Base-by-base conservation (phyloP, 2,888 invertebrate species). In the Eudemis profundana region DNA sequence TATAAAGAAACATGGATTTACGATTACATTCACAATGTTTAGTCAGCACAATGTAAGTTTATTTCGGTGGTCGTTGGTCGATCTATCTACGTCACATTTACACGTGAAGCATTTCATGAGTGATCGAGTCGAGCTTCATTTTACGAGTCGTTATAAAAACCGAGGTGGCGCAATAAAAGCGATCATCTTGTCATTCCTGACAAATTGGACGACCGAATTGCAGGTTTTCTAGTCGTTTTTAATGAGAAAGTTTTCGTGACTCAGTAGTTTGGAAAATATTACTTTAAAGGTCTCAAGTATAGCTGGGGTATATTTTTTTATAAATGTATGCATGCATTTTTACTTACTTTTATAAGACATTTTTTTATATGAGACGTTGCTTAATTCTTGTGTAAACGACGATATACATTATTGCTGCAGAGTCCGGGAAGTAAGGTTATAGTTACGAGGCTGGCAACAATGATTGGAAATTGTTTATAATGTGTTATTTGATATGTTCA, bases 11-110 rank as follows among this genome's bases (percentile, higher is more conserved):
- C n/a, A n/a, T n/a, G n/a, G n/a, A n/a, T n/a, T n/a, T n/a, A n/a
- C n/a, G n/a, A n/a, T n/a, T n/a, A n/a, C n/a, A n/a, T n/a, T n/a
- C n/a, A n/a, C n/a, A n/a, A n/a, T n/a, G n/a, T 46, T 14, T 7
- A n/a, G 2, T 10, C 2, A 29, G 7, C 17, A 12, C 27, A 49
- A 29, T 49, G 29, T 27, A 27, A 27, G 33, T 33, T 33, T 33
- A 7, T 7, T 33, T 53, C 17, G 2, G 14, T 33, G 53, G 21
- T 53, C 14, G 19, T 8, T 15, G 12, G 40, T 66, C 64, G 69
- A 78, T 75, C 71, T 71, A 29, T 46, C 56, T 74, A 77, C 79
- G 78, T 74, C 67, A 66, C 61, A 70, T 76, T 72, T 71, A 68
- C 72, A 62, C 66, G 63, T 61, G 36, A 70, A 72, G 56, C 56